A percentile compares a stretch with the other conserved stretches of the same genome.
These are phyloP conservation scores for Drosophila nr. perissopoda DNA, from an alignment of 2,888 invertebrate genomes.

Conservation along the genomic window DNA sequence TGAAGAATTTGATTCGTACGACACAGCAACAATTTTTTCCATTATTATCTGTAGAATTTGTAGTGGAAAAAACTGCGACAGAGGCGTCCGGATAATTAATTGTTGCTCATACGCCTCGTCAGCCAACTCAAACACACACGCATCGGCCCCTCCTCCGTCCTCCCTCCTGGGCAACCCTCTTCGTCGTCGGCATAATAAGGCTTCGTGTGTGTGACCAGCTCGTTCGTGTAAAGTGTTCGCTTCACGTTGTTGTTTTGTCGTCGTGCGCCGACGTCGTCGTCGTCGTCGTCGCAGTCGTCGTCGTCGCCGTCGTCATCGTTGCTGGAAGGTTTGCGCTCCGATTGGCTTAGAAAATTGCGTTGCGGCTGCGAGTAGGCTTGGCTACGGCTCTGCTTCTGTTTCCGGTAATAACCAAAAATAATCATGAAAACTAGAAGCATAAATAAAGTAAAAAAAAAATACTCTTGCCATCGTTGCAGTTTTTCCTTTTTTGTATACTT, in stretches of 20 bases:
- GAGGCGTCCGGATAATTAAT: constrained; percentile 71
- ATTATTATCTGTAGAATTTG: constrained; percentile 61
- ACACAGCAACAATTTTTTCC: constrained; percentile 10
- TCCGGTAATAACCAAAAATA: constrained; percentile 40
- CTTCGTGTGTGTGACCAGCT: constrained; percentile 58
- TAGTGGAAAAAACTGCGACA: constrained; percentile 53
- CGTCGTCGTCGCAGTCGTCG: constrained; percentile 27
- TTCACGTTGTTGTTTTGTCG: constrained; percentile 72
- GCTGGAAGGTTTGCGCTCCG: constrained; percentile 73
- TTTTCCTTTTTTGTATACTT: not conserved
- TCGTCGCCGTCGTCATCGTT: constrained; percentile 52
- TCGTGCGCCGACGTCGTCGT: constrained; percentile 70
- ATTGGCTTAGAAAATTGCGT: constrained; percentile 84
- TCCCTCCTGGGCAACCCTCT: not conserved
- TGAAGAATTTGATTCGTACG: constrained; percentile 18
- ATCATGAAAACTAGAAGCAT: constrained; percentile 33
- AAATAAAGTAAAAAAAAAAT: constrained; percentile 21
- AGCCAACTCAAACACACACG: constrained; percentile 39
- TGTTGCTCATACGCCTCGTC: constrained; percentile 76
- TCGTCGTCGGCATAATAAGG: constrained; percentile 64
- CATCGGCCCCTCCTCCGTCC: not conserved
- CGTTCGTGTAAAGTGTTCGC: constrained; percentile 48
- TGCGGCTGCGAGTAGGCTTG: constrained; percentile 81
- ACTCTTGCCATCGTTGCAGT: constrained; percentile 6
- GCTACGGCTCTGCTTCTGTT: constrained; percentile 59